Conservation (phyloP, 2,797 vertebrate genomes). For the Onychomys torridus region DNA sequence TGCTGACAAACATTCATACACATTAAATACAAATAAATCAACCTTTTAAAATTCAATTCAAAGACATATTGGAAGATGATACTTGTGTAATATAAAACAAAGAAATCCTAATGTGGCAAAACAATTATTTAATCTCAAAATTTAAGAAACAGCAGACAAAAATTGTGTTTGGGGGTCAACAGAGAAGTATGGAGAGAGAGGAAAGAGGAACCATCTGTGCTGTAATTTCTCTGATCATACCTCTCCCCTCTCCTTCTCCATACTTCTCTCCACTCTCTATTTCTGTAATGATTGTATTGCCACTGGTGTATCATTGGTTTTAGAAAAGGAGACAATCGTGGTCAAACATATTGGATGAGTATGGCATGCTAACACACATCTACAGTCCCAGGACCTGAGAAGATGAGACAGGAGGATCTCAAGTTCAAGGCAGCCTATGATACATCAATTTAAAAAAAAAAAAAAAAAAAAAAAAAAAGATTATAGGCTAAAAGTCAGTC, state of each 20-base stretch:
- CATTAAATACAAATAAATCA: background rate
- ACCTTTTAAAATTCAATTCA: background rate
- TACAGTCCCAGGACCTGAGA: background rate
- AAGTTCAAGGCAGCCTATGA: background rate
- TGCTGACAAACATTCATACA: background rate
- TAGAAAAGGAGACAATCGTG: constrained; percentile 84
- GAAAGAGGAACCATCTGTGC: constrained; percentile 82
- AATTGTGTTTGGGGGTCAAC: constrained; percentile 92
- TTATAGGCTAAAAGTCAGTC: constrained; percentile 82
- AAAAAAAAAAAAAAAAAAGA: background rate
- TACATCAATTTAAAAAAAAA: background rate
- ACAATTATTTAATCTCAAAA: constrained; percentile 87
- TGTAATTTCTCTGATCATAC: constrained; percentile 67
- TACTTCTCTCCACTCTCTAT: background rate
- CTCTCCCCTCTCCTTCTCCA: constrained; percentile 41
- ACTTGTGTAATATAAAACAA: background rate
- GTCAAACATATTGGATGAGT: constrained; percentile 87
- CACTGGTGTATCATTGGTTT: constrained; percentile 68
- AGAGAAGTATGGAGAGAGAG: background rate
- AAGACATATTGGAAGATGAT: constrained; percentile 32
- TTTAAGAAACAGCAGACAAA: constrained; percentile 91
- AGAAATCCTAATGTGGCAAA: constrained; percentile 75
- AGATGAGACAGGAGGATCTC: background rate
- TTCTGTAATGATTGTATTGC: constrained; percentile 35
- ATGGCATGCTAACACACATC: background rate